Evolutionary conservation across 2,797 vertebrate species (phyloP).

Genomic region (Ceyx erithaca): DNA sequence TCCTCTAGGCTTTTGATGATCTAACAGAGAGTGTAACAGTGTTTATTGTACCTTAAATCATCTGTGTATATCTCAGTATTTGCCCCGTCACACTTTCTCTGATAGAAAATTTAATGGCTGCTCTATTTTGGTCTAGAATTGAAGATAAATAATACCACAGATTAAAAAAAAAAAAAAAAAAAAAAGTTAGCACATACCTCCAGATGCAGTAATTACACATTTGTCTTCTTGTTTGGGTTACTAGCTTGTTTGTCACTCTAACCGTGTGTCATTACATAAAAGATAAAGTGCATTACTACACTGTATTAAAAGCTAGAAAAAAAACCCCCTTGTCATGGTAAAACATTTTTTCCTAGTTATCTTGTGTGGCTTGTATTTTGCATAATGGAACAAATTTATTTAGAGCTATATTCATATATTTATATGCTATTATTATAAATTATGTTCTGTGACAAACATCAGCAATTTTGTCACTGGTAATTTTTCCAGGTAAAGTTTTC

Average conservation of each 20-base stretch:
- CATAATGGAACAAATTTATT: not conserved
- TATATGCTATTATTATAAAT: not conserved
- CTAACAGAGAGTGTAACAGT: not conserved
- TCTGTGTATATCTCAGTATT: not conserved
- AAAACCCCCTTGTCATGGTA: fast-evolving
- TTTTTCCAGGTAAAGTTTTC: not conserved
- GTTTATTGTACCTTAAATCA: not conserved
- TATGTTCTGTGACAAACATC: not conserved
- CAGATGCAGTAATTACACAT: not conserved
- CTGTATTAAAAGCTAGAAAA: not conserved
- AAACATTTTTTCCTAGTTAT: not conserved
- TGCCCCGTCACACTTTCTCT: not conserved
- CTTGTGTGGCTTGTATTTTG: not conserved
- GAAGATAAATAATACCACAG: not conserved
- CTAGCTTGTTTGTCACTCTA: not conserved
- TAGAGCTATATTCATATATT: not conserved
- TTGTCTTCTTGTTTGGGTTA: not conserved
- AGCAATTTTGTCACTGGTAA: not conserved
- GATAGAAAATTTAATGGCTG: not conserved
- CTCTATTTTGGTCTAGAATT: not conserved
- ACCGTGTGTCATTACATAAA: not conserved
- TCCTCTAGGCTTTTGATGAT: not conserved
- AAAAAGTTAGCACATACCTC: not conserved
- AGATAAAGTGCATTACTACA: fast-evolving
- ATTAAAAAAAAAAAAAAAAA: not conserved